Percentiles rank a stretch among this genome's conserved stretches.
phyloP scores from a whole-genome alignment of 2,113 vertebrate species.

The Aegypius monachus region DNA sequence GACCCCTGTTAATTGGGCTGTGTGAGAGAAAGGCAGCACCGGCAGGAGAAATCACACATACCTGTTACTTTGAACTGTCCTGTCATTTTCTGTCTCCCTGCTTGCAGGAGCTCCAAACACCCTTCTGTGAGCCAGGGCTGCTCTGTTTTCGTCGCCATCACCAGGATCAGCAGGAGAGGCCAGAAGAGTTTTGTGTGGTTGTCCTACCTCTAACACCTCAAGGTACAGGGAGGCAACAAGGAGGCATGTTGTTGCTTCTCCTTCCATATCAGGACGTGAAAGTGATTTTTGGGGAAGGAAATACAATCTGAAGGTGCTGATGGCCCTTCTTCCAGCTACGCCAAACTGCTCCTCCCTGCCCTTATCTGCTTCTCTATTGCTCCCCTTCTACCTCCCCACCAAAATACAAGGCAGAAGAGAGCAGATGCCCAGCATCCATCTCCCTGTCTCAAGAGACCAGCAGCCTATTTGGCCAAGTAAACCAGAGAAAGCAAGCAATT shows the following conservation, averaged over 20 bases:
- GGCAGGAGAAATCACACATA: conserved; percentile 47
- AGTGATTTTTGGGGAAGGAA: background rate
- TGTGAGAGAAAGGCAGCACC: conserved; percentile 23
- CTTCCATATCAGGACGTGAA: background rate
- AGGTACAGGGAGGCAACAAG: background rate
- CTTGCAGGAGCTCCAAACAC: background rate
- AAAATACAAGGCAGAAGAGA: background rate
- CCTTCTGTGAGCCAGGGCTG: conserved; percentile 22
- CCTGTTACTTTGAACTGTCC: conserved; percentile 46
- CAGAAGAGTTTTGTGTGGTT: background rate
- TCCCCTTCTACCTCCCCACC: background rate
- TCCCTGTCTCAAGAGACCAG: background rate
- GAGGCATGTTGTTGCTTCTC: background rate
- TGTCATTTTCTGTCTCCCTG: background rate
- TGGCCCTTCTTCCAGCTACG: background rate
- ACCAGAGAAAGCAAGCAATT: background rate
- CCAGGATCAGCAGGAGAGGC: background rate
- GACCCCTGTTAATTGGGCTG: conserved; percentile 50
- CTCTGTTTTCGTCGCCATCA: background rate
- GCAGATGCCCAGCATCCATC: conserved; percentile 17
- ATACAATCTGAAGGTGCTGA: background rate
- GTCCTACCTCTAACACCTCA: background rate
- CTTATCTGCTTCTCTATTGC: background rate
- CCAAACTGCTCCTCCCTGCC: background rate
- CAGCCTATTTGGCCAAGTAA: background rate